A percentile compares a stretch with the other conserved stretches of the same genome.
Evolutionary conservation across 1,140 invertebrate genomes (phyloP).

Genomic region (Caerostris extrusa): DNA sequence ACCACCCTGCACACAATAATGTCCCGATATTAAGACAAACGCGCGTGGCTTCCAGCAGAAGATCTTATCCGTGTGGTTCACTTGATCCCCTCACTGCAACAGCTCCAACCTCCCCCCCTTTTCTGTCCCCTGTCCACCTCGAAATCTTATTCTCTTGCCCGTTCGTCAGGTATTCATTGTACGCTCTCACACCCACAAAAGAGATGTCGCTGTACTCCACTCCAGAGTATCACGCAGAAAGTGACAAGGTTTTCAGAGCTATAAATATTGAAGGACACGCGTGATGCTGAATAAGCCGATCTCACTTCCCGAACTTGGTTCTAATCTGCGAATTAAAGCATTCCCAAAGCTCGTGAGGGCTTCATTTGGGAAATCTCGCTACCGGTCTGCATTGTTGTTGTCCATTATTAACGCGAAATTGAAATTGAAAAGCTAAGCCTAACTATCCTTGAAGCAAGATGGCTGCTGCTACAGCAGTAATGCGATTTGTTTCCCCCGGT

Average conservation of each 20-base stretch:
- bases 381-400: background rate
- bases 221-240: background rate
- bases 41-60: too few relatives aligned
- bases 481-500: slow-evolving; percentile 28
- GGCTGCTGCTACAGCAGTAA: slow-evolving; percentile 12
- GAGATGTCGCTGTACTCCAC: background rate
- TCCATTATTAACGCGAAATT: slow-evolving; percentile 50
- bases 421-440: slow-evolving; percentile 43
- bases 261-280: background rate
- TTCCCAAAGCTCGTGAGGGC: background rate
- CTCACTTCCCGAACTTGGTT: background rate
- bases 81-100: background rate
- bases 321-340: slow-evolving; percentile 38
- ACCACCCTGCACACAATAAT: background rate
- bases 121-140: background rate
- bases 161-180: slow-evolving; percentile 8
- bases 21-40: background rate
- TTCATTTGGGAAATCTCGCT: background rate
- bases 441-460: slow-evolving; percentile 44
- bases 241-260: background rate
- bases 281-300: slow-evolving; percentile 46
- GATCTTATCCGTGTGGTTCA: background rate
- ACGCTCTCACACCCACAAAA: background rate
- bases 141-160: background rate
- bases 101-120: too few relatives aligned